A percentile compares a stretch with the other conserved stretches of the same genome.
These are phyloP conservation scores for Pseudachorutes palmiensis DNA, from an alignment of 1,140 invertebrate genomes.

Conservation along the genomic window DNA sequence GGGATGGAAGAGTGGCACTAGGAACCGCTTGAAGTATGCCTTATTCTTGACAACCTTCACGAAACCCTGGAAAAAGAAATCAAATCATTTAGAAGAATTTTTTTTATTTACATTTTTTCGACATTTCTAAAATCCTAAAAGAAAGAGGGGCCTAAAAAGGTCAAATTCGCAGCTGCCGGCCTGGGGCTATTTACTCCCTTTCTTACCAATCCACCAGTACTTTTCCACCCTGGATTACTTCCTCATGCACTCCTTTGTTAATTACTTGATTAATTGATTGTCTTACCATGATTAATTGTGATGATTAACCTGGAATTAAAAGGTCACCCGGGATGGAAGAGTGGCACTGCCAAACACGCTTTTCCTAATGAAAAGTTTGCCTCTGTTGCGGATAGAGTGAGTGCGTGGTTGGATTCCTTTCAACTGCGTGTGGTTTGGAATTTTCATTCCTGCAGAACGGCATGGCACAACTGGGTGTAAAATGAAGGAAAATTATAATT, in stretches of 20 bases:
- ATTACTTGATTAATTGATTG: neutral
- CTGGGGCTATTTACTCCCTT: neutral
- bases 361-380: neutral
- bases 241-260: too few species aligned
- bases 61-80: constrained; percentile 66
- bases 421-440: neutral
- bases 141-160: neutral
- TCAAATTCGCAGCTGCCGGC: neutral
- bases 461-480: neutral
- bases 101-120: neutral
- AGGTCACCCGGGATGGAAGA: neutral
- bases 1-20: constrained; percentile 51
- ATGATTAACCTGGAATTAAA: neutral
- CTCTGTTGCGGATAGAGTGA: neutral
- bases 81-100: neutral
- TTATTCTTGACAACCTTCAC: constrained; percentile 99
- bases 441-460: neutral
- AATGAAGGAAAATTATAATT: neutral
- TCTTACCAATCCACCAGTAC: neutral
- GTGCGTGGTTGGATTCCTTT: neutral
- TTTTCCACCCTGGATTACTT: too few species aligned
- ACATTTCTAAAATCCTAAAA: neutral
- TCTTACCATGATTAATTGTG: neutral
- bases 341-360: constrained; percentile 73
- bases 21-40: constrained; percentile 98